A percentile compares a stretch with the other conserved stretches of the same genome.
phyloP scores from a whole-genome alignment of 2,888 invertebrate species.

The Leptothorax acervorum region DNA sequence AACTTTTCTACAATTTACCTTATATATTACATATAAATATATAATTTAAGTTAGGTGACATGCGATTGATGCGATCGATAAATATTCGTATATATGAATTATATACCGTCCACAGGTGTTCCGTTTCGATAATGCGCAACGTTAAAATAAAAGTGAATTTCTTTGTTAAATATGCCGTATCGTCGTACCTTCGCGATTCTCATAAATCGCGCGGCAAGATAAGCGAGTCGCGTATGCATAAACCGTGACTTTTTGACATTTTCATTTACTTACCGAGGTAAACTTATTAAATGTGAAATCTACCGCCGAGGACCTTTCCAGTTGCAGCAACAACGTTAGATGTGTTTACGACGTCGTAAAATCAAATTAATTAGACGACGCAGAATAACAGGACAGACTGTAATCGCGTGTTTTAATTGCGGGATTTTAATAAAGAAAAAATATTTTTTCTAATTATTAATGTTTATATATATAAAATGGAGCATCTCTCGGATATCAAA shows the following conservation, averaged over 20 bases:
- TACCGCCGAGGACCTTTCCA: slow-evolving; percentile 39
- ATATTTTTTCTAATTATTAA: not conserved
- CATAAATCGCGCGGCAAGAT: slow-evolving; percentile 39
- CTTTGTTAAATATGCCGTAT: not conserved
- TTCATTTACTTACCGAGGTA: slow-evolving; percentile 38
- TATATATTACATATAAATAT: not conserved
- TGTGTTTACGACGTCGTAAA: slow-evolving; percentile 26
- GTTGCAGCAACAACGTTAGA: slow-evolving; percentile 19
- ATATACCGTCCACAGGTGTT: too few species aligned
- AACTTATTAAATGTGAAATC: slow-evolving; percentile 26
- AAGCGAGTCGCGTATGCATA: slow-evolving; percentile 21
- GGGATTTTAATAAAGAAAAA: not conserved
- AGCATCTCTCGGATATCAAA: not conserved
- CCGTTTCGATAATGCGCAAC: not conserved
- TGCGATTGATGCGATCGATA: not conserved
- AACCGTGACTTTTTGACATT: slow-evolving; percentile 67
- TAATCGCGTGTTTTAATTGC: not conserved
- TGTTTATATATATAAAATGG: not conserved
- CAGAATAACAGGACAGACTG: not conserved
- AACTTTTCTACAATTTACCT: not conserved
- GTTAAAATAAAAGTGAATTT: not conserved
- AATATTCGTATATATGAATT: slow-evolving; percentile 4
- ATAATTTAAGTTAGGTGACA: too few species aligned
- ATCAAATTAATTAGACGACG: slow-evolving; percentile 19
- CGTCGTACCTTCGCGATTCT: slow-evolving; percentile 24